Base-by-base conservation (phyloP, 2,888 invertebrate genomes). In the Athrips mouffetella region DNA sequence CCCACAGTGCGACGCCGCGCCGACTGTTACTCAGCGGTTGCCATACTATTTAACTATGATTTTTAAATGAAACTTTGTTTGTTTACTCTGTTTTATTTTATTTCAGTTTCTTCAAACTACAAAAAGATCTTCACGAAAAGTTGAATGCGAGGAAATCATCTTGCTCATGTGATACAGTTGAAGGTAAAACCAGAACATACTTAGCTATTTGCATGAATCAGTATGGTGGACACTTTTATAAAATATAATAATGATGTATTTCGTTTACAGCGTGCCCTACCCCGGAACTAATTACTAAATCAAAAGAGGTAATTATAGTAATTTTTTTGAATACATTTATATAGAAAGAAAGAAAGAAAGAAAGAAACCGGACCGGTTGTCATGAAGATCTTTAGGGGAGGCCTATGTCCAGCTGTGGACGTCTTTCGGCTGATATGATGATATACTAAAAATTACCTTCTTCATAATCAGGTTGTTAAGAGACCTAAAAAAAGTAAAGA, bases 61-160 rank as follows among this genome's bases (percentile, higher is more conserved):
- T n/a, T n/a, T n/a, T n/a, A n/a, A n/a, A n/a, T n/a, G n/a, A n/a
- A n/a, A n/a, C n/a, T n/a, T n/a, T n/a, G n/a, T n/a, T n/a, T n/a
- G n/a, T n/a, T n/a, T n/a, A n/a, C n/a, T n/a, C n/a, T n/a, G 37
- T 3, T 18, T 3, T 3, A 18, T 53, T 30, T 41, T 44, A 8
- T 78, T 73, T 42, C 74, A 86, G 86, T 6, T 84, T 71, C 56
- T 86, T 84, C 65, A 79, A 79, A 51, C 58, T 80, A 23, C 85
- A 84, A 59, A 77, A 73, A 51, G 80, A 83, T 45, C 57, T 85
- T 2, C 70, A 59, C 45, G 70, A 76, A 20, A 81, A 78, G 62
- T 61, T 70, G 1, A 65, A 69, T 45, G 53, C 59, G 0, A 80
- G 75, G 60, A 75, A 63, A 63, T 59, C 37, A 16, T 39, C 61